Evolutionary conservation across 2,888 invertebrate species (phyloP).

Genomic region (Mactromeris polynyma): DNA sequence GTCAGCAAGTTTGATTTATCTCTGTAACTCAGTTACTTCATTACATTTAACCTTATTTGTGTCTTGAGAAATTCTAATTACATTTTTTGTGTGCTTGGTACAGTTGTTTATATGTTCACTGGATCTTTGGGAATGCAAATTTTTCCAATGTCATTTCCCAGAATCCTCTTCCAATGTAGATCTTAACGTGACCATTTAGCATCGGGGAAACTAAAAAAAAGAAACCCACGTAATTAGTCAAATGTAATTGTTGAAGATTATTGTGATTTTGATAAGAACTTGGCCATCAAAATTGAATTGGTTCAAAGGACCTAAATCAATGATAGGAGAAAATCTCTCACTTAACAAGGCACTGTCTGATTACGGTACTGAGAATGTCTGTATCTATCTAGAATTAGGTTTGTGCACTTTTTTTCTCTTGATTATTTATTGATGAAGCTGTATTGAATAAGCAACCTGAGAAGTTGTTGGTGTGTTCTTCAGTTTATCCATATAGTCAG

Average conservation of each 20-base stretch:
- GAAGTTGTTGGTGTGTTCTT: not conserved
- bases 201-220: not conserved
- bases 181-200: not conserved
- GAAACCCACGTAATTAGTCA: not conserved
- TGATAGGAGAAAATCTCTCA: not conserved
- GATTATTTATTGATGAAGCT: constrained; percentile 22
- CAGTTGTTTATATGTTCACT: not conserved
- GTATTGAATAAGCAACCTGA: not conserved
- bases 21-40: not conserved
- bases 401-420: not conserved
- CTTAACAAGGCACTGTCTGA: constrained; percentile 31
- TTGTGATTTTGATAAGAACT: constrained; percentile 10
- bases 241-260: constrained; percentile 18
- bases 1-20: not conserved
- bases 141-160: not conserved
- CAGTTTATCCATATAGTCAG: not conserved
- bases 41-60: constrained; percentile 4
- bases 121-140: constrained; percentile 5
- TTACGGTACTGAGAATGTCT: constrained; percentile 1
- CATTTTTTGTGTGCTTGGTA: not conserved
- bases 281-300: constrained; percentile 32
- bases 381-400: constrained; percentile 30
- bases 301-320: constrained; percentile 22
- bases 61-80: not conserved
- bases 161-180: not conserved